These are phyloP conservation scores for Hypsibius dujardini DNA, from an alignment of 1,140 invertebrate genomes.

Conservation along the genomic window DNA sequence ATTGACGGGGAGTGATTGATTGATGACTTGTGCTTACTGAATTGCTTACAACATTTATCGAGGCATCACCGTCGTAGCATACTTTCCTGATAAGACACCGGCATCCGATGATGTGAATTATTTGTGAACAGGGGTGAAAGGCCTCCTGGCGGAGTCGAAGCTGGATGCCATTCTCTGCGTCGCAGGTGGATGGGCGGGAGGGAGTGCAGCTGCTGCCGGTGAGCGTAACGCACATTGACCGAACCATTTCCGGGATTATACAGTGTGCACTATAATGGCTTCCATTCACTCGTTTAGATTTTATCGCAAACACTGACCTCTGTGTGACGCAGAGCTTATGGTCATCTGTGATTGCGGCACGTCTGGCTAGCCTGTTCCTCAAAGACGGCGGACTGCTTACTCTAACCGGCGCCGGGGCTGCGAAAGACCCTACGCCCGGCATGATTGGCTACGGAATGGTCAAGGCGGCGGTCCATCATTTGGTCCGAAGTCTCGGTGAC, in stretches of 20 bases:
- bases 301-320: slow-evolving; percentile 72
- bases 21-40: too few species aligned
- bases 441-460: slow-evolving; percentile 52
- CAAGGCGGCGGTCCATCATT: slow-evolving; percentile 85
- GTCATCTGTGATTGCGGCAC: slow-evolving; percentile 76
- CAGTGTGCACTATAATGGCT: neutral
- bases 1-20: too few species aligned
- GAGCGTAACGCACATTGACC: slow-evolving; percentile 19
- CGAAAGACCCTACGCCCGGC: slow-evolving; percentile 63
- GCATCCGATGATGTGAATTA: too few species aligned
- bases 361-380: slow-evolving; percentile 61
- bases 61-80: too few species aligned
- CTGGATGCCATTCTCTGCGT: slow-evolving; percentile 93
- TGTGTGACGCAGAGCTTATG: slow-evolving; percentile 97
- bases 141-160: slow-evolving; percentile 45
- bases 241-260: neutral
- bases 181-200: slow-evolving; percentile 93
- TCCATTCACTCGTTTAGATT: slow-evolving; percentile 38
- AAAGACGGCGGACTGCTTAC: slow-evolving; percentile 72
- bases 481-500: slow-evolving; percentile 71
- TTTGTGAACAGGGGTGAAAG: slow-evolving; percentile 23
- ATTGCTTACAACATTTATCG: too few species aligned
- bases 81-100: too few species aligned
- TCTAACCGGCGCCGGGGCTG: slow-evolving; percentile 86
- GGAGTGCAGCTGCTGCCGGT: slow-evolving; percentile 49